phyloP scores from a whole-genome alignment of 2,888 invertebrate species.

The Pachymerium ferrugineum region DNA sequence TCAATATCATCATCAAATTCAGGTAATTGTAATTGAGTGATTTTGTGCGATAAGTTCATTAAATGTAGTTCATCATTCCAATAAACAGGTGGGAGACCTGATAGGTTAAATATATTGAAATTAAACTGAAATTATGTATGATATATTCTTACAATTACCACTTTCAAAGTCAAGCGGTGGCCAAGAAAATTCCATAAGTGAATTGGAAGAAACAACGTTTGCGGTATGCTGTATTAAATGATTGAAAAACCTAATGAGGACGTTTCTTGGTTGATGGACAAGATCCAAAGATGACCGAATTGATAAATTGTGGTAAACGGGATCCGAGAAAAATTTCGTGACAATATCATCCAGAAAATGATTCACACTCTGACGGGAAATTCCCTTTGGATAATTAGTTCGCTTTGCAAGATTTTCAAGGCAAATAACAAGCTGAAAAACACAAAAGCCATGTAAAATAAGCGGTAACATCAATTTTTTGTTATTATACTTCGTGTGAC shows the following conservation, averaged over 20 bases:
- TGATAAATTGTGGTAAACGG: not conserved
- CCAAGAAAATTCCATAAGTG: constrained; percentile 10
- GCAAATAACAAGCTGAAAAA: not conserved
- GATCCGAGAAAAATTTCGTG: not conserved
- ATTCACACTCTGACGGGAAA: not conserved
- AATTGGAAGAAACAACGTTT: not conserved
- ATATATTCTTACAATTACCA: not conserved
- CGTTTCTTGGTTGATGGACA: not conserved
- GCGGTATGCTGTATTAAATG: not conserved
- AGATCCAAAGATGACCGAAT: not conserved
- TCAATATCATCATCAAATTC: not conserved
- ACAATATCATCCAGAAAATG: not conserved
- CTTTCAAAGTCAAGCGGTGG: not conserved
- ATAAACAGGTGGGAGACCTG: not conserved
- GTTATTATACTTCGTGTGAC: too few relatives aligned
- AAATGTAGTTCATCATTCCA: not conserved
- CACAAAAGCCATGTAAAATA: not conserved
- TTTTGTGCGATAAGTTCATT: not conserved
- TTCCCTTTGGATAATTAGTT: not conserved
- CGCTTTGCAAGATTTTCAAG: not conserved
- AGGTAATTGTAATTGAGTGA: not conserved
- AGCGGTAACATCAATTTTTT: too few relatives aligned
- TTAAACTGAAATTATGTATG: not conserved
- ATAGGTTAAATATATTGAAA: not conserved
- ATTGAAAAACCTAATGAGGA: not conserved